Evolutionary conservation across 2,113 vertebrate species (phyloP).

Genomic region (Electrona antarctica): DNA sequence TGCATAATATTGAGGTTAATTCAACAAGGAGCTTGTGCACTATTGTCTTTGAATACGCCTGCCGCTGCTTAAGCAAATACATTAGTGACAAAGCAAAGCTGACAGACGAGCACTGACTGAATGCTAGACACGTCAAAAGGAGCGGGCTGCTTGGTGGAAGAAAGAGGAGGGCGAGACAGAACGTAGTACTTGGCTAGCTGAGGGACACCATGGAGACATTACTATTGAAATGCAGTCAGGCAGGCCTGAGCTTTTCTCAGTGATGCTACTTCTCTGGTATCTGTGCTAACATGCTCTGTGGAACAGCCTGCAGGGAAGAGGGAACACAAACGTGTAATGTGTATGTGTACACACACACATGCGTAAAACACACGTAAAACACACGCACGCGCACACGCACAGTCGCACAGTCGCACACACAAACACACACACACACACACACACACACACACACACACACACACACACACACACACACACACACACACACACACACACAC

Average conservation of each 20-base stretch:
- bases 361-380: too few species aligned
- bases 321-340: background rate
- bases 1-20: slow-evolving; percentile 77
- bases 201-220: slow-evolving; percentile 40
- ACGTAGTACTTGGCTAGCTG: slow-evolving; percentile 40
- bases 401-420: too few species aligned
- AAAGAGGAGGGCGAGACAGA: slow-evolving; percentile 26
- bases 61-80: slow-evolving; percentile 68
- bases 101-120: slow-evolving; percentile 62
- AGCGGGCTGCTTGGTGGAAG: slow-evolving; percentile 37
- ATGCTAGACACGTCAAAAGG: slow-evolving; percentile 43
- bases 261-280: slow-evolving; percentile 44
- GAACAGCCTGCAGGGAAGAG: slow-evolving; percentile 29
- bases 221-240: slow-evolving; percentile 42
- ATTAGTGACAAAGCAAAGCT: slow-evolving; percentile 65
- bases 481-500: too few species aligned
- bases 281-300: slow-evolving; percentile 31
- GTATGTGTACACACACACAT: slow-evolving; percentile 7
- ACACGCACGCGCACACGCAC: too few species aligned
- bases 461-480: too few species aligned
- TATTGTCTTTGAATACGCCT: slow-evolving; percentile 74
- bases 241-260: slow-evolving; percentile 32
- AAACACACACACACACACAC: too few species aligned
- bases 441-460: too few species aligned
- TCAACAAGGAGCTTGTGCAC: slow-evolving; percentile 58